Percentiles rank a stretch among this genome's conserved stretches.
These are phyloP conservation scores for Lucilia cuprina DNA, from an alignment of 1,140 invertebrate species.

Conservation along the genomic window DNA sequence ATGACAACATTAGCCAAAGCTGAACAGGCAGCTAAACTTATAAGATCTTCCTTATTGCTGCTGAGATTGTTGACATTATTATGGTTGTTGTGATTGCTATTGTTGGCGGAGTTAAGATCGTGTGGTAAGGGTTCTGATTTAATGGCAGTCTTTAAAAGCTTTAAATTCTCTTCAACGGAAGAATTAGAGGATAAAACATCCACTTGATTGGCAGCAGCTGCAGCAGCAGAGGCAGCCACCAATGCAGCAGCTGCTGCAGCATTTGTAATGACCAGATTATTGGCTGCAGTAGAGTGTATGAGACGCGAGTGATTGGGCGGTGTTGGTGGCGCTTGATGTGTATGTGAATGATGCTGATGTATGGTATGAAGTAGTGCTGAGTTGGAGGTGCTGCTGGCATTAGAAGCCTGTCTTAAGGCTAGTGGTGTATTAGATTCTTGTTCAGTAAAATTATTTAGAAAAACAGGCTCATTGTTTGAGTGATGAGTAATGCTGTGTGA, in stretches of 20 bases:
- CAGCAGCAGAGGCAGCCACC: not conserved
- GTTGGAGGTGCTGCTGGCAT: not conserved
- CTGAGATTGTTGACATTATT: not conserved
- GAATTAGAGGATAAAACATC: not conserved
- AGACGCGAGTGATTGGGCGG: not conserved
- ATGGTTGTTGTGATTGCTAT: conserved; percentile 37
- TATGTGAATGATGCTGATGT: conserved; percentile 39
- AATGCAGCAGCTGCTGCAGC: not conserved
- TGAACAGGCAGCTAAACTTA: not conserved
- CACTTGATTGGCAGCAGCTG: not conserved
- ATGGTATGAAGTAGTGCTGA: conserved; percentile 32
- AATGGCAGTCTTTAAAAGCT: conserved; percentile 55
- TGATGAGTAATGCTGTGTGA: conserved; percentile 39
- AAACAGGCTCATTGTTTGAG: conserved; percentile 36
- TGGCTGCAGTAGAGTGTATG: conserved; percentile 12
- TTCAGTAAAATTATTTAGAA: conserved; percentile 45
- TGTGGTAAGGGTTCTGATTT: conserved; percentile 59
- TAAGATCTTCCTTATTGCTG: conserved; percentile 11
- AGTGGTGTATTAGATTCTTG: not conserved
- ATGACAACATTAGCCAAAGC: conserved; percentile 1
- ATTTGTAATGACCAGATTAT: conserved; percentile 1
- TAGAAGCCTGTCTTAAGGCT: not conserved
- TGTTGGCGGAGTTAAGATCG: conserved; percentile 43
- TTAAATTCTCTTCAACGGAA: conserved; percentile 52
- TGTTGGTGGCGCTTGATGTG: not conserved